Evolutionary conservation across 2,113 vertebrate genomes (phyloP), one percentile per base, ranked within the genome.

Genomic region (Hyla sarda): DNA sequence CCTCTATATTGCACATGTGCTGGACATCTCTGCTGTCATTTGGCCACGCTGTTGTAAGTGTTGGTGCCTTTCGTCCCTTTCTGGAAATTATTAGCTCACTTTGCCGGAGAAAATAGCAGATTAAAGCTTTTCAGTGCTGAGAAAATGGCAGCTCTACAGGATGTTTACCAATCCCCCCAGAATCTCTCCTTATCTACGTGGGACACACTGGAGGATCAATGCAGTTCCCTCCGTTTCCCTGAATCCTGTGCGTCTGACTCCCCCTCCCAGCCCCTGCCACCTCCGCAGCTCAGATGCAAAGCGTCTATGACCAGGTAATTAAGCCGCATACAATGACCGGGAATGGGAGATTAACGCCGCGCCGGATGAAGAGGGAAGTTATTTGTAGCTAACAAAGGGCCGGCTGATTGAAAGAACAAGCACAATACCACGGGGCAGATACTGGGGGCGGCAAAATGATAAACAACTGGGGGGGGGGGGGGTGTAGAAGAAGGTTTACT

Each of bases 381-480:
- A 94, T 94, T 94, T 93, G 88, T 78, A 91, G 87, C 92, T 92
- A 92, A 93, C 92, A 95, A 93, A 94, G 92, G 89, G 88, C 88
- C 88, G 89, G 89, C 88, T 82, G 92, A 93, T 91, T 90, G 91
- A 91, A 90, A 88, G 88, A 90, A 82, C 32, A 84, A 28, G 56
- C 89, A 93, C 92, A 95, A 92, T 89, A 87, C 85, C 87, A 17
- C 86, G 52, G 89, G 87, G 60, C 87, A 90, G 90, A 91, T 85
- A 89, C 12, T 16, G 87, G 87, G 50, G 83, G 91, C 87, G 48
- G 25, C 47, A 30, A 34, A 32, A 32, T 34, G 30, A 67, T 67
- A 30, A 30, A 67, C 12, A 32, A 13, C 28, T 16, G 14, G 28
- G 14, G 62, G 7, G 62, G 25, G 3, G 60, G 25, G n/a, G 5